A percentile compares a stretch with the other conserved stretches of the same genome.
phyloP scores from a whole-genome alignment of 2,113 vertebrate species.

The Labeo catla region DNA sequence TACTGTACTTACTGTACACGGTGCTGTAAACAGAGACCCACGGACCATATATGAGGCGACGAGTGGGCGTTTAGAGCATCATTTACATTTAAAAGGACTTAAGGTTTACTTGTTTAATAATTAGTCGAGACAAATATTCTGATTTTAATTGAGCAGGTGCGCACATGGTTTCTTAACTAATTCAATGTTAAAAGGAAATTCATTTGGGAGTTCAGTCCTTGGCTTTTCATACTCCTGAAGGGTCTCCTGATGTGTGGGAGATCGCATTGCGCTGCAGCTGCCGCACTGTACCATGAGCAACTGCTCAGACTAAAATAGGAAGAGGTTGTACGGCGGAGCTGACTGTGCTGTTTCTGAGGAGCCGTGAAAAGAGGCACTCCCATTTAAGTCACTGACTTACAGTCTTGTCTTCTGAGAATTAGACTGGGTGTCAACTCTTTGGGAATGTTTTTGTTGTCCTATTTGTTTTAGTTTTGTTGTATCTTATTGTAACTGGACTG shows the following conservation, averaged over 20 bases:
- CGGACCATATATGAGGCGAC: background rate
- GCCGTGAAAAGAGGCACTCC: slow-evolving; percentile 67
- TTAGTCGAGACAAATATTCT: background rate
- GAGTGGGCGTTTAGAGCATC: slow-evolving; percentile 19
- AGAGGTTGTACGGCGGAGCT: slow-evolving; percentile 78
- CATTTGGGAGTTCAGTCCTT: background rate
- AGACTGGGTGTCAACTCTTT: slow-evolving; percentile 50
- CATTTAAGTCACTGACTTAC: slow-evolving; percentile 73
- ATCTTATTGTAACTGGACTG: background rate
- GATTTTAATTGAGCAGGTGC: background rate
- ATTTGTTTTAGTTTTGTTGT: background rate
- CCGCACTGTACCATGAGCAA: slow-evolving; percentile 69
- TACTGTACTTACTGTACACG: slow-evolving; percentile 16
- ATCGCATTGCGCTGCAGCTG: slow-evolving; percentile 80
- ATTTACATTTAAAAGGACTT: slow-evolving; percentile 12
- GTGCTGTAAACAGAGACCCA: background rate
- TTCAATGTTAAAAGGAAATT: background rate
- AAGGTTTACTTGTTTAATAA: background rate
- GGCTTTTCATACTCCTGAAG: background rate
- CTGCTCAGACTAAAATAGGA: slow-evolving; percentile 81
- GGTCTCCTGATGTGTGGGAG: slow-evolving; percentile 59
- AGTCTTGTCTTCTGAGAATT: slow-evolving; percentile 49
- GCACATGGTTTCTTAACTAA: background rate
- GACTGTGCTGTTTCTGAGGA: slow-evolving; percentile 78
- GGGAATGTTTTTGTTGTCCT: background rate